Evolutionary conservation across 2,113 vertebrate genomes (phyloP).

Genomic region (Oenanthe oenanthe): DNA sequence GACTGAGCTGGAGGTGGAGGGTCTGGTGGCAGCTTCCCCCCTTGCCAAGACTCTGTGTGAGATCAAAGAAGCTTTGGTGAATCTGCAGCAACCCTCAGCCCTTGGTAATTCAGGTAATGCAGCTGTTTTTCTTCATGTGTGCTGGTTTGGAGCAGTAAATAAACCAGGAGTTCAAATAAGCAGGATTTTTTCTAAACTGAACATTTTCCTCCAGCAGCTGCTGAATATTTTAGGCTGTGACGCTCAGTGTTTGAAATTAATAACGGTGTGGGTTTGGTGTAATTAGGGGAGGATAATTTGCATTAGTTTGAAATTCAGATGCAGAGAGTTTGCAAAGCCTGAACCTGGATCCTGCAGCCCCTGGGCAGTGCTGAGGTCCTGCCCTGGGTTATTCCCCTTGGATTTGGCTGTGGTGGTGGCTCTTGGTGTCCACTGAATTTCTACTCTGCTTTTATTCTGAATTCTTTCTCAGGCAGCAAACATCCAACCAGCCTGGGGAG

Average conservation of each 20-base stretch:
- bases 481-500: not conserved
- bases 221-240: not conserved
- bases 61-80: conserved; percentile 78
- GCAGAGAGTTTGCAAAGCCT: not conserved
- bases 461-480: not conserved
- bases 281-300: not conserved
- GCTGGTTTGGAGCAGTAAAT: not conserved
- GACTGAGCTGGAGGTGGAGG: conserved; percentile 78
- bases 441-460: not conserved
- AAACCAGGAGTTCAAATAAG: not conserved
- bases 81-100: not conserved
- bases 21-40: conserved; percentile 76
- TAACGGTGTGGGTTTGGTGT: not conserved
- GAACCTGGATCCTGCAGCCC: not conserved
- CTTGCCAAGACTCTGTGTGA: conserved; percentile 80
- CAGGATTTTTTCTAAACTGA: not conserved
- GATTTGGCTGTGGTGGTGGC: not conserved
- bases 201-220: not conserved
- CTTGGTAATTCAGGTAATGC: too few species aligned
- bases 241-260: not conserved
- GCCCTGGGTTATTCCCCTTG: rapidly evolving
- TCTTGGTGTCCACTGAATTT: not conserved
- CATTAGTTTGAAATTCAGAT: not conserved
- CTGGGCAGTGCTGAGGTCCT: not conserved
- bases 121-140: rapidly evolving